A percentile compares a stretch with the other conserved stretches of the same genome.
Conservation (phyloP, 2,797 vertebrate genomes). For the Rhinella marina region DNA sequence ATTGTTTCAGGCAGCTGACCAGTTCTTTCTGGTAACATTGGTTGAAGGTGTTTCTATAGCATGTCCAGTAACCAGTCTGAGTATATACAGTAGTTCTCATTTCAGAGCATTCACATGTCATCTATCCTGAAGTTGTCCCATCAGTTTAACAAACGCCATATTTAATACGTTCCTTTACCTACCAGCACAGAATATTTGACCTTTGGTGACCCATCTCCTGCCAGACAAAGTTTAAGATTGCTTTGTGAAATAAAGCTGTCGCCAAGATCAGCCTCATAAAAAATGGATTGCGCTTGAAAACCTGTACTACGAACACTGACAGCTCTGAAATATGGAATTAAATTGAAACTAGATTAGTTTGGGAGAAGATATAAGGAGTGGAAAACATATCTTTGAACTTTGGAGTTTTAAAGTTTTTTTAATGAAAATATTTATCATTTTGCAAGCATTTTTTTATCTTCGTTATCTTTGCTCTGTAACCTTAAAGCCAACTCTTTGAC, state of each 20-base stretch:
- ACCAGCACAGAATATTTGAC: constrained; percentile 86
- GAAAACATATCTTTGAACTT: constrained; percentile 81
- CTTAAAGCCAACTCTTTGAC: constrained; percentile 61
- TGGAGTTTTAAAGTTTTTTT: constrained; percentile 86
- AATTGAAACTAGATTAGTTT: constrained; percentile 98
- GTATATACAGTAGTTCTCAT: constrained; percentile 20
- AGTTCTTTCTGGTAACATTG: neutral
- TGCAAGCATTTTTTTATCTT: constrained; percentile 75
- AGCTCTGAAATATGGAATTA: constrained; percentile 98
- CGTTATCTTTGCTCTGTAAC: constrained; percentile 59
- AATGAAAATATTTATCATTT: constrained; percentile 87
- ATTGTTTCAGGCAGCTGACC: neutral
- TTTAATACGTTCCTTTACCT: constrained; percentile 86
- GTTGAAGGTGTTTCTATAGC: neutral
- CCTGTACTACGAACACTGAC: constrained; percentile 86
- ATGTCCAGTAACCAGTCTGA: neutral
- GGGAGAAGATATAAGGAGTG: constrained; percentile 93
- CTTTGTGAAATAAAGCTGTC: constrained; percentile 99
- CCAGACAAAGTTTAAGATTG: constrained; percentile 96
- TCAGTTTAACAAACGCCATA: constrained; percentile 75
- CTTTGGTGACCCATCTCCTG: constrained; percentile 86
- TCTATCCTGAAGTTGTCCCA: constrained; percentile 77
- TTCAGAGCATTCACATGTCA: constrained; percentile 43
- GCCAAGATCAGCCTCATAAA: constrained; percentile 96
- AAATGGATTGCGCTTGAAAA: constrained; percentile 76